These are phyloP conservation scores for Acromyrmex heyeri DNA, from an alignment of 1,140 invertebrate species.

Conservation along the genomic window DNA sequence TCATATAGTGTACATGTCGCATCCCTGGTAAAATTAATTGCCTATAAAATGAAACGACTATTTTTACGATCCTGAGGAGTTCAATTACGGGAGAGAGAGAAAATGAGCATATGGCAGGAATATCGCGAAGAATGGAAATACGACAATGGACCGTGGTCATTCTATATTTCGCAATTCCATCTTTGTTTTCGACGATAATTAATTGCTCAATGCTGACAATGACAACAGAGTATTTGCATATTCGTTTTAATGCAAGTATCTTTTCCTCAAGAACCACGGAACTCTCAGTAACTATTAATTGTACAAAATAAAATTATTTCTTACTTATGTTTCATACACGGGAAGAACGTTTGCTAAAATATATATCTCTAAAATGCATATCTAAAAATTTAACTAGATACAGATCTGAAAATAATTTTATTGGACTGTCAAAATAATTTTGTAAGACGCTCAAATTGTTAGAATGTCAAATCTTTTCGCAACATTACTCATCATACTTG, in stretches of 20 bases:
- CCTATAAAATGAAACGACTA: conserved; percentile 80
- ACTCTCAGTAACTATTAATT: not conserved
- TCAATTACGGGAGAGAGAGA: conserved; percentile 71
- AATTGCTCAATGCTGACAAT: conserved; percentile 28
- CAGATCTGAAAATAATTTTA: too few species aligned
- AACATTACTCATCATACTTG: too few species aligned
- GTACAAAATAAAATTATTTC: too few species aligned
- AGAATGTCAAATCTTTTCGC: too few species aligned
- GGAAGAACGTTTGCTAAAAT: too few species aligned
- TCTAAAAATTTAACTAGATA: too few species aligned
- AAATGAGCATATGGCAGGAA: not conserved
- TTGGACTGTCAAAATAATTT: too few species aligned
- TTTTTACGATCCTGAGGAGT: conserved; percentile 76
- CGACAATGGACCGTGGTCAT: not conserved
- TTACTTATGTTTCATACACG: too few species aligned
- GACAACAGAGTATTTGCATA: conserved; percentile 56
- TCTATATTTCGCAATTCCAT: conserved; percentile 62
- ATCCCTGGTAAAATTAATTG: conserved; percentile 80
- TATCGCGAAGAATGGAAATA: conserved; percentile 18
- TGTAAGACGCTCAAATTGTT: too few species aligned
- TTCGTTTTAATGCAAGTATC: conserved; percentile 42
- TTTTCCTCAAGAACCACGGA: not conserved
- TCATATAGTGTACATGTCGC: conserved; percentile 59
- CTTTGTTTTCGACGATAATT: conserved; percentile 56
- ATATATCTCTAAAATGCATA: too few species aligned